Percentiles rank a stretch among this genome's conserved stretches.
Evolutionary conservation across 2,113 vertebrate species (phyloP).

Genomic region (Pseudorhombus dupliciocellatus): DNA sequence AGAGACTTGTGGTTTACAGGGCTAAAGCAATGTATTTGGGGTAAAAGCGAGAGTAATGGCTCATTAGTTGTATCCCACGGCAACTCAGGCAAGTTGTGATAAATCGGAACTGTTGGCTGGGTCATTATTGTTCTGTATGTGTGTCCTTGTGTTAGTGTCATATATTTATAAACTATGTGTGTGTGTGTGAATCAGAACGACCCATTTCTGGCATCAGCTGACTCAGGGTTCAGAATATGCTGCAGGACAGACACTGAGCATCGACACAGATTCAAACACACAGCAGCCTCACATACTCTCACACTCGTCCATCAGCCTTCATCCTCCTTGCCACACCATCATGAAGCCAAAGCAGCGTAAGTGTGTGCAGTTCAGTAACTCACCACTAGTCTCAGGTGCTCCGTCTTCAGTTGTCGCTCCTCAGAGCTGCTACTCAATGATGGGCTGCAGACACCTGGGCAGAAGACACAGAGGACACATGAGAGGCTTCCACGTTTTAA

Average conservation of each 20-base stretch:
- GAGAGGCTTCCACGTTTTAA: neutral
- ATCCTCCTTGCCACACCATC: no score
- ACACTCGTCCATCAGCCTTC: no score
- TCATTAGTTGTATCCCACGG: constrained; percentile 54
- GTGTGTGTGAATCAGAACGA: neutral
- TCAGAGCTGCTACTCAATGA: constrained; percentile 42
- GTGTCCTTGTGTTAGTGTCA: neutral
- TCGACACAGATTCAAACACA: neutral
- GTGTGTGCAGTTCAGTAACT: no score
- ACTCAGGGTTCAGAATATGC: neutral
- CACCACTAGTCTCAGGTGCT: constrained; percentile 61
- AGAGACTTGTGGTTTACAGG: constrained; percentile 13
- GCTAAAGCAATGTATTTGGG: constrained; percentile 55
- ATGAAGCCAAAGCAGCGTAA: no score
- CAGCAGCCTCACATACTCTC: neutral
- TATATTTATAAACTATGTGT: no score
- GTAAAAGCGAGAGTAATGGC: constrained; percentile 37
- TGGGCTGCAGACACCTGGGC: constrained; percentile 49
- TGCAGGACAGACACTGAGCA: no score
- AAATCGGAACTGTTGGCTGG: constrained; percentile 34
- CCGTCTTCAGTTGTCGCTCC: constrained; percentile 49
- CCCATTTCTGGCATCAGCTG: neutral
- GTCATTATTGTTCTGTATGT: constrained; percentile 26
- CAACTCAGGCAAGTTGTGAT: constrained; percentile 44
- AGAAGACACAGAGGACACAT: neutral